These are phyloP conservation scores for Chalcosyrphus nemorum DNA, from an alignment of 2,888 invertebrate species.

Conservation along the genomic window DNA sequence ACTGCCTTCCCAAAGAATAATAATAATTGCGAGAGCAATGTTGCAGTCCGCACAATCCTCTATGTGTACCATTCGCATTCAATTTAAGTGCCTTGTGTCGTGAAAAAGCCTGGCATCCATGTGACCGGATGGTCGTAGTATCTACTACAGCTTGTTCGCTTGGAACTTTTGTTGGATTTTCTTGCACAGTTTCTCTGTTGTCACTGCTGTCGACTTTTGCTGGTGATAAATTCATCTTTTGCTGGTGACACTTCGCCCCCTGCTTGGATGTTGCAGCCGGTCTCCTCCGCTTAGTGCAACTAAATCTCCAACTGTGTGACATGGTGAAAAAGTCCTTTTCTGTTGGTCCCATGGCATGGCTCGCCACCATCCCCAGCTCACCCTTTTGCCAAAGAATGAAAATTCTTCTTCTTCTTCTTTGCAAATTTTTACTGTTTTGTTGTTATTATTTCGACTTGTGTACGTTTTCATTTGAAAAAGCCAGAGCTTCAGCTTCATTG, in stretches of 20 bases:
- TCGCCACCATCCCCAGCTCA: not conserved
- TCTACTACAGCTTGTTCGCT: conserved; percentile 39
- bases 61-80: conserved; percentile 21
- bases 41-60: not conserved
- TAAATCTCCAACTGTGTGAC: conserved; percentile 57
- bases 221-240: conserved; percentile 78
- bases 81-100: conserved; percentile 46
- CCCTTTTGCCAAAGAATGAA: conserved; percentile 3
- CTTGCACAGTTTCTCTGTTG: conserved; percentile 62
- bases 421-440: conserved; percentile 12
- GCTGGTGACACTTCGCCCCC: conserved; percentile 75
- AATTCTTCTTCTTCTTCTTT: conserved; percentile 13
- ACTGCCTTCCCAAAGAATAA: not conserved
- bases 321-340: conserved; percentile 43
- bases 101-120: conserved; percentile 8
- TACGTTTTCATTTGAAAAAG: conserved; percentile 25
- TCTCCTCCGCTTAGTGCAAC: conserved; percentile 20
- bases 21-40: conserved; percentile 32
- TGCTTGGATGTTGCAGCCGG: conserved; percentile 41
- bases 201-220: conserved; percentile 74
- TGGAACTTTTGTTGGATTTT: conserved; percentile 63
- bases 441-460: conserved; percentile 41
- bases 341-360: not conserved
- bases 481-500: conserved; percentile 4
- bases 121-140: conserved; percentile 43